Percentiles rank a stretch among this genome's conserved stretches.
Evolutionary conservation across 30 jellyfish, hydroid and myxozoan species (phyloP).

Genomic region (Pseudorhiza aurosa): DNA sequence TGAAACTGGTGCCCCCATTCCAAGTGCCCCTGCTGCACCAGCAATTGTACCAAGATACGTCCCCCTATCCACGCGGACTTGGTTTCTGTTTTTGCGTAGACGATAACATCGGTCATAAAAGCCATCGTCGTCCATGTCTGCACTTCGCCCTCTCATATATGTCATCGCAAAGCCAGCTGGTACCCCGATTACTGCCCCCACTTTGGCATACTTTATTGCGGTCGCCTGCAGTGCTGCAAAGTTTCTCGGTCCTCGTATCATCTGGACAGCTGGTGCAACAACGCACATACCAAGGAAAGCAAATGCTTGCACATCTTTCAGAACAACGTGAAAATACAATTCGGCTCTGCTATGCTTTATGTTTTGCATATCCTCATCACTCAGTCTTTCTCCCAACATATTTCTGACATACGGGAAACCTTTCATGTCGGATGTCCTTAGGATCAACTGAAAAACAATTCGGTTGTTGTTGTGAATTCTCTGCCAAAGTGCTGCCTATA

Average conservation of each 20-base stretch:
- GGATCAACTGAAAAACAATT: no score
- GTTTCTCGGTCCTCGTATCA: constrained; percentile 64
- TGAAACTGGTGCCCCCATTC: constrained; percentile 67
- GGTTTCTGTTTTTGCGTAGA: constrained; percentile 72
- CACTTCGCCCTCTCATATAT: constrained; percentile 49
- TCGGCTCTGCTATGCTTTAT: constrained; percentile 61
- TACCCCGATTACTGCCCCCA: constrained; percentile 78
- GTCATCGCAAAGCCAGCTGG: constrained; percentile 77
- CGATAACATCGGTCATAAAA: constrained; percentile 75
- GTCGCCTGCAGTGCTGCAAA: constrained; percentile 57
- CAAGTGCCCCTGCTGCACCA: constrained; percentile 61
- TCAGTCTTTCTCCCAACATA: constrained; percentile 58
- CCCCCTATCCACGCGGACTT: constrained; percentile 71
- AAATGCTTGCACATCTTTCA: constrained; percentile 82
- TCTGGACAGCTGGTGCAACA: constrained; percentile 79
- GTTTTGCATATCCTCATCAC: constrained; percentile 74
- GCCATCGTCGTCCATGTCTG: constrained; percentile 43
- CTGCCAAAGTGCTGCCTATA: no score
- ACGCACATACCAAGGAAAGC: constrained; percentile 73
- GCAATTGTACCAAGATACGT: constrained; percentile 58
- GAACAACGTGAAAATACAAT: constrained; percentile 71
- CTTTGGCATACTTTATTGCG: constrained; percentile 65
- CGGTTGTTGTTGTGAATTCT: no score
- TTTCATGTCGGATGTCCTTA: constrained; percentile 25
- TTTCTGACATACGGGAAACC: constrained; percentile 64